Evolutionary conservation across 2,797 vertebrate genomes (phyloP), one percentile per base, ranked within the genome.

Genomic region (Spea hammondii): DNA sequence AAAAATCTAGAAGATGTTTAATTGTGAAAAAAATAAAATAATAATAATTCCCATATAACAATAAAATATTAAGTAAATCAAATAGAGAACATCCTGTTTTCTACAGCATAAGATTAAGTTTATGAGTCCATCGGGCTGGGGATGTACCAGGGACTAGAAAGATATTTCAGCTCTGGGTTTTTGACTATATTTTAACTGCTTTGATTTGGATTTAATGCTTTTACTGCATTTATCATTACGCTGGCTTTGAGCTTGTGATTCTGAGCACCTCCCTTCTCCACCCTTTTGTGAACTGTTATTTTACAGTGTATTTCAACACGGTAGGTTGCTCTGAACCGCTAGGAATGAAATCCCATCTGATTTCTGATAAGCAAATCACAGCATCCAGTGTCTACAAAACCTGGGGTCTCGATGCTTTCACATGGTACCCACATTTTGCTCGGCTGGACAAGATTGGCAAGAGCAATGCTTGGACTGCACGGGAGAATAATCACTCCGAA

Each of bases 381-480:
- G 94, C 96, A 62, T 98, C 97, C 85, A 98, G 97, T 12, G 81
- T 89, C 46, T 95, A 88, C 89, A 92, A 92, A 87, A 98, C 96
- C 0, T 99, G 95, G 96, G 96, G 96, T 84, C 93, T 99, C 0
- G 93, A 91, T 0, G 90, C 92, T n/a, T 96, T 98, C 79, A 94
- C 94, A 47, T 99, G 98, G 98, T 87, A 92, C 55, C 96, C 98
- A 10, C 91, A 94, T 86, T 96, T 91, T 0, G 97, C 94, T 8
- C 93, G 97, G 3, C 90, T 99, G 83, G 96, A 99, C 87, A 96
- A 93, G 87, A 92, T 89, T 4, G 98, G 97, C 72, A 98, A 97
- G 88, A 95, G 94, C 65, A 99, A 99, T 0, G 98, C 98, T 78
- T 99, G 98, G 98, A 93, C 96, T 0, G 94, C 98, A 0, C 89